Evolutionary conservation across 2,888 invertebrate genomes (phyloP).

Genomic region (Shargacucullia verbasci): DNA sequence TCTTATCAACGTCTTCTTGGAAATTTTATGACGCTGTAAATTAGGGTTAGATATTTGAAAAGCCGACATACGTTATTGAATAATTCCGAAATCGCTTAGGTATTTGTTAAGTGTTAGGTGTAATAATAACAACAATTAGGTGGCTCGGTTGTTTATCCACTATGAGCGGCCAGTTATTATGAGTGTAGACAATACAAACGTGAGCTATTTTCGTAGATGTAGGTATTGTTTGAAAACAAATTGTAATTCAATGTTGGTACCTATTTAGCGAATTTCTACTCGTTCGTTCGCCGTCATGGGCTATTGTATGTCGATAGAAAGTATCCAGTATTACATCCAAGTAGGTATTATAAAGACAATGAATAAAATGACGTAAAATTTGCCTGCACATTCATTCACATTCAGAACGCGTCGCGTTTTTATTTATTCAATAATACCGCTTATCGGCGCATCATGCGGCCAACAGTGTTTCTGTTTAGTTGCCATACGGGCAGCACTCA

Average conservation of each 20-base stretch:
- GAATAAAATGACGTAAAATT: constrained; percentile 65
- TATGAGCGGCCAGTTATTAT: constrained; percentile 11
- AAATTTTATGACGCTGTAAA: no score
- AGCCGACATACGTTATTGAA: no score
- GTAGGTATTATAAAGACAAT: constrained; percentile 51
- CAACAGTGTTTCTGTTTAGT: constrained; percentile 77
- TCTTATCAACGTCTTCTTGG: no score
- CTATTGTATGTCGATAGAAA: constrained; percentile 41
- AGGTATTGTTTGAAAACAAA: constrained; percentile 34
- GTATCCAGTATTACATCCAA: constrained; percentile 30
- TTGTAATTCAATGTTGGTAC: constrained; percentile 20
- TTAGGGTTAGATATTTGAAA: no score
- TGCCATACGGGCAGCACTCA: constrained; percentile 83
- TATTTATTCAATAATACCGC: constrained; percentile 85
- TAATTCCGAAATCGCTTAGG: no score
- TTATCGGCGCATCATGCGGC: constrained; percentile 84
- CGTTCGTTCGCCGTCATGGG: constrained; percentile 6
- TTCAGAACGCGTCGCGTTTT: constrained; percentile 79
- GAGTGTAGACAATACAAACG: constrained; percentile 23
- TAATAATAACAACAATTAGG: no score
- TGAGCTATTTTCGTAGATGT: constrained; percentile 30
- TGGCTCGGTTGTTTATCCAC: not conserved
- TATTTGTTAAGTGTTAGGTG: no score
- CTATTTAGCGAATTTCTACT: constrained; percentile 13
- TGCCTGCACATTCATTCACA: constrained; percentile 78